Percentiles rank a stretch among this genome's conserved stretches.
These are phyloP conservation scores for Panagrolaimus sp. DNA, from an alignment of 1,140 invertebrate species.

Conservation along the genomic window DNA sequence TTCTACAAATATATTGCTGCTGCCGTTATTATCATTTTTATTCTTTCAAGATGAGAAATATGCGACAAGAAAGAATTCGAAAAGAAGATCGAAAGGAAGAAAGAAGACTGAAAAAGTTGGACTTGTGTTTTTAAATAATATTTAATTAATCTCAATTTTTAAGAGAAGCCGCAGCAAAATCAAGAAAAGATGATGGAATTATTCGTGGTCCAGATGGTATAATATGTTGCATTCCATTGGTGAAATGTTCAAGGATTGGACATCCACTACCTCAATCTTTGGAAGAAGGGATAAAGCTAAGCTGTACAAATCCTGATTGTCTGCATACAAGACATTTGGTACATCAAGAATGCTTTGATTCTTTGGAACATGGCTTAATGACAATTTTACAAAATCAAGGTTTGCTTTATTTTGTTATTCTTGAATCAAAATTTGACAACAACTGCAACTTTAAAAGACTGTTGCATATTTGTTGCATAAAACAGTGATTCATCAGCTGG, in stretches of 20 bases:
- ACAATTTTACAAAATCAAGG: slow-evolving; percentile 13
- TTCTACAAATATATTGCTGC: too few species aligned
- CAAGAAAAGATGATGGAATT: background rate
- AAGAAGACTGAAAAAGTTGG: background rate
- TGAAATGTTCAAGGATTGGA: slow-evolving; percentile 5
- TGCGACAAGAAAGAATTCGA: slow-evolving; percentile 10
- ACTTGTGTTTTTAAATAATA: background rate
- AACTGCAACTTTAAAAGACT: too few species aligned
- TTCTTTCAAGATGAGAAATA: too few species aligned
- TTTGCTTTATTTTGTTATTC: background rate
- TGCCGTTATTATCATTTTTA: too few species aligned
- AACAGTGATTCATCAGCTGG: too few species aligned
- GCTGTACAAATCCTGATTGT: background rate
- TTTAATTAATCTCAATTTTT: background rate
- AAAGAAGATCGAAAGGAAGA: slow-evolving; percentile 3
- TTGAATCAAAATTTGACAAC: too few species aligned
- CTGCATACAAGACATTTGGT: background rate
- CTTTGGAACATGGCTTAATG: background rate
- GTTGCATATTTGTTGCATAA: background rate
- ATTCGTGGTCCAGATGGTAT: background rate
- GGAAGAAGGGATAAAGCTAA: background rate
- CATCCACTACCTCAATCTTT: background rate
- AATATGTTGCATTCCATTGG: slow-evolving; percentile 9
- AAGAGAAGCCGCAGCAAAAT: background rate
- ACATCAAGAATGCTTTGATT: background rate